Percentiles rank a stretch among this genome's conserved stretches.
These are phyloP conservation scores for Saccopteryx leptura DNA, from an alignment of 2,113 vertebrate species.

Conservation along the genomic window DNA sequence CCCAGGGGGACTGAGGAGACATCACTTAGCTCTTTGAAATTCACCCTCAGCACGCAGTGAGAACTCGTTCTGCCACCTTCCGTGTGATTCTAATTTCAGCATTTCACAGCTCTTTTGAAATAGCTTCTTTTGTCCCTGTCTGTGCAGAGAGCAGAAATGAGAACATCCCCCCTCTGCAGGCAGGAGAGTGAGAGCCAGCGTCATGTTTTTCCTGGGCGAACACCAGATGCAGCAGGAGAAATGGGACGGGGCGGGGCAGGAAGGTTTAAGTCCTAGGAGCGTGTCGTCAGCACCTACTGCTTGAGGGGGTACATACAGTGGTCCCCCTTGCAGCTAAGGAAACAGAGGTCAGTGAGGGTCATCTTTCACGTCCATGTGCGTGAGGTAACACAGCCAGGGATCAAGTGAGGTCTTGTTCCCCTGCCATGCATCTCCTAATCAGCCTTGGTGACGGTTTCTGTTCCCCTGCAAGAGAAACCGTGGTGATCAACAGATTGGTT, in stretches of 20 bases:
- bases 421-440: background rate
- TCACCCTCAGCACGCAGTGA: background rate
- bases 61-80: slow-evolving; percentile 32
- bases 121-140: slow-evolving; percentile 69
- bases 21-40: background rate
- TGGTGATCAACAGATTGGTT: background rate
- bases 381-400: background rate
- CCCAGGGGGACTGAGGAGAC: background rate
- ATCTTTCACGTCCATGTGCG: fast-evolving
- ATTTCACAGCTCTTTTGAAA: slow-evolving; percentile 67
- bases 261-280: background rate
- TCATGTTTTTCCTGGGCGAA: background rate
- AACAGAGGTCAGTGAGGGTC: fast-evolving
- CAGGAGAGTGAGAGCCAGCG: slow-evolving; percentile 24
- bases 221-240: background rate
- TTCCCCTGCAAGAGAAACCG: background rate
- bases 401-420: background rate
- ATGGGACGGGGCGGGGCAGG: background rate
- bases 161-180: background rate
- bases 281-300: background rate
- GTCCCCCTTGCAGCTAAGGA: background rate
- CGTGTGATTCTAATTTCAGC: slow-evolving; percentile 64
- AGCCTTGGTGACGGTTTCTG: background rate
- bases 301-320: background rate
- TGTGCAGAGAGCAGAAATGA: slow-evolving; percentile 48